Percentiles rank a stretch among this genome's conserved stretches.
These are phyloP conservation scores for Rhabdomys pumilio DNA, from an alignment of 2,797 vertebrate species.

Conservation along the genomic window DNA sequence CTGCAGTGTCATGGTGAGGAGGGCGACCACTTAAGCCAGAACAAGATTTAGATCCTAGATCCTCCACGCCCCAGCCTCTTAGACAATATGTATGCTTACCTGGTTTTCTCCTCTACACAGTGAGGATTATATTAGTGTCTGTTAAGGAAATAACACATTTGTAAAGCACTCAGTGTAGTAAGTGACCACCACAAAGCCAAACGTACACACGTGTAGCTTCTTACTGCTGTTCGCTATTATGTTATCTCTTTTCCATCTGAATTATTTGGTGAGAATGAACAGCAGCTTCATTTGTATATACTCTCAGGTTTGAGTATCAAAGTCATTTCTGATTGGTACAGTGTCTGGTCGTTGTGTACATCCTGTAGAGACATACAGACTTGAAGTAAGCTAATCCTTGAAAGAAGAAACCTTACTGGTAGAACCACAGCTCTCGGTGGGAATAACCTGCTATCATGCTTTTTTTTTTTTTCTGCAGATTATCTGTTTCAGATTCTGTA, in stretches of 20 bases:
- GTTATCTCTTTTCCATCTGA: constrained; percentile 5
- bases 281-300: not conserved
- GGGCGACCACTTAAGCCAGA: not conserved
- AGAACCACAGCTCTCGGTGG: not conserved
- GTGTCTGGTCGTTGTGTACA: not conserved
- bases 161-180: not conserved
- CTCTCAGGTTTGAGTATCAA: not conserved
- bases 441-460: not conserved
- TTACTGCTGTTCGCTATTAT: not conserved
- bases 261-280: not conserved
- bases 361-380: not conserved
- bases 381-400: not conserved
- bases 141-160: not conserved
- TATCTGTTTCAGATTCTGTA: not conserved
- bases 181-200: not conserved
- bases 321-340: not conserved
- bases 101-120: constrained; percentile 3
- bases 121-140: not conserved
- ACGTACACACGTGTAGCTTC: not conserved
- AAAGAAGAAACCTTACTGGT: not conserved
- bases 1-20: not conserved
- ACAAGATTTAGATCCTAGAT: not conserved
- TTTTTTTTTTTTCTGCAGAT: not conserved
- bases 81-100: not conserved
- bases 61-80: not conserved